Base-by-base conservation (phyloP, 2,888 invertebrate genomes). In the Anthoptus insignis region DNA sequence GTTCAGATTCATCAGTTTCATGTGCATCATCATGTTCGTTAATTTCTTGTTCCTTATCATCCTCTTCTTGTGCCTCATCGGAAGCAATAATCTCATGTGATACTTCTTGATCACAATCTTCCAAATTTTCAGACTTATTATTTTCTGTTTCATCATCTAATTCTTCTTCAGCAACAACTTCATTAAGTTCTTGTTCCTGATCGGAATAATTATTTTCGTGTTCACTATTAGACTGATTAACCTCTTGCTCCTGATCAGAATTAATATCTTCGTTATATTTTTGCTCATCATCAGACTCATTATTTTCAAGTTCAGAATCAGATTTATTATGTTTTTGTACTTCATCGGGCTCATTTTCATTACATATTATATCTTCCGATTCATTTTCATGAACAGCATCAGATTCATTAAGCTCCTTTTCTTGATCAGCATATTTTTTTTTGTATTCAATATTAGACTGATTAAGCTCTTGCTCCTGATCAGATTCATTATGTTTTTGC, bases 401-500 rank as follows among this genome's bases (percentile, higher is more conserved):
- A n/a, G n/a, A n/a, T n/a, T n/a, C n/a, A n/a, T n/a, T n/a, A n/a
- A n/a, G n/a, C n/a, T n/a, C n/a, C 1, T 6, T 21, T 42, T 42
- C 19, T 2, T 21, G 21, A 11, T 19, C 42, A 5, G 5, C 21
- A 45, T n/a, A n/a, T n/a, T n/a, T n/a, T n/a, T n/a, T n/a, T n/a
- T n/a, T n/a, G n/a, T n/a, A n/a, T n/a, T n/a, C n/a, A n/a, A n/a
- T n/a, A n/a, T 45, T 7, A 21, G 11, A 21, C 8, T 67, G 39
- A 9, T 34, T 37, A 42, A 34, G 19, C 22, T 60, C 19, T 19
- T 60, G 47, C 53, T 68, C 65, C 19, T 65, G 66, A 56, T 69
- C 68, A 11, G 66, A 59, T 16, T 70, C 61, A 42, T 67, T 63
- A 24, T 59, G 34, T 39, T 65, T 54, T 4, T 53, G 29, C 5